phyloP scores from a whole-genome alignment of 1,140 invertebrate species.

The Penaeus japonicus region DNA sequence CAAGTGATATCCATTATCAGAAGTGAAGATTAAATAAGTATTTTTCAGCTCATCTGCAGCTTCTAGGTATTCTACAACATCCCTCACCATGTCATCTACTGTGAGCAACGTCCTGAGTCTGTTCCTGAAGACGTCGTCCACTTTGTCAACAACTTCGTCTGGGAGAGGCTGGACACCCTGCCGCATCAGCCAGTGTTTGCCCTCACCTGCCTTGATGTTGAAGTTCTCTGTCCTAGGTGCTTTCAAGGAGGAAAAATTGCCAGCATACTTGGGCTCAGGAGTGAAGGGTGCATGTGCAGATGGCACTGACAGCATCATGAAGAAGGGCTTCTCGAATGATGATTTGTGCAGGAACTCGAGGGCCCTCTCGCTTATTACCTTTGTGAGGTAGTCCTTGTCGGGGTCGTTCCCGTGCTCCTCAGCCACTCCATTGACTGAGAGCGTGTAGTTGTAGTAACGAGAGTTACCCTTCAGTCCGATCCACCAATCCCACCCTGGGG shows the following conservation, averaged over 20 bases:
- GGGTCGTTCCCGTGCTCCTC: constrained; percentile 69
- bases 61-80: constrained; percentile 70
- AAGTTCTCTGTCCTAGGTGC: constrained; percentile 78
- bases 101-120: constrained; percentile 82
- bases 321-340: constrained; percentile 70
- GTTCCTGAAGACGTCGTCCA: constrained; percentile 75
- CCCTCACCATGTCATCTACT: constrained; percentile 83
- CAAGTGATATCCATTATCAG: constrained; percentile 90
- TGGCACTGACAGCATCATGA: constrained; percentile 85
- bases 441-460: constrained; percentile 84
- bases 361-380: constrained; percentile 79
- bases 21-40: constrained; percentile 84
- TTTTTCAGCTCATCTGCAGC: constrained; percentile 69
- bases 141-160: constrained; percentile 66
- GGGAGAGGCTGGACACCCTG: constrained; percentile 74
- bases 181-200: constrained; percentile 80
- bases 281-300: constrained; percentile 85
- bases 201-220: constrained; percentile 72
- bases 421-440: constrained; percentile 81
- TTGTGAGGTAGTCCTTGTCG: constrained; percentile 80
- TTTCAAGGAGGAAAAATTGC: constrained; percentile 70
- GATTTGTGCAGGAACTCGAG: constrained; percentile 68
- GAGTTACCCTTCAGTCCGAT: constrained; percentile 84
- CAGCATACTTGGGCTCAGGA: constrained; percentile 76
- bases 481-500: constrained; percentile 84